These are phyloP conservation scores for Pteruthius melanotis DNA, from an alignment of 2,113 vertebrate genomes.

Conservation along the genomic window DNA sequence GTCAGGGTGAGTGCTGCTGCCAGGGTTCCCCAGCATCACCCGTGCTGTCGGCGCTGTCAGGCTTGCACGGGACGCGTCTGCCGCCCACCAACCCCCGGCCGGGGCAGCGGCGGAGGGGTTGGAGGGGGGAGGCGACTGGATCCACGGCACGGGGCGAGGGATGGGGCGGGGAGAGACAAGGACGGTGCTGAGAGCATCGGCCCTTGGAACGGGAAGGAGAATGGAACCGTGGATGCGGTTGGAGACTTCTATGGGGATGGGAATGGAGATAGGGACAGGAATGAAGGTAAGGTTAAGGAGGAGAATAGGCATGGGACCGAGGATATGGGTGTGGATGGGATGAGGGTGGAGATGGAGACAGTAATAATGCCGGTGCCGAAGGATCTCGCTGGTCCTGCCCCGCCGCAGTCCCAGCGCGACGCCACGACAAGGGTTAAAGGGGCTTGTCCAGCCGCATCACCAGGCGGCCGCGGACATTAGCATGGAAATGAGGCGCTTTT, in stretches of 20 bases:
- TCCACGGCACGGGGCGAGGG: background rate
- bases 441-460: slow-evolving; percentile 17
- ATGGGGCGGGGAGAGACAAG: background rate
- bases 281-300: background rate
- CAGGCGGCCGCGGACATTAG: slow-evolving; percentile 28
- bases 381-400: background rate
- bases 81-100: background rate
- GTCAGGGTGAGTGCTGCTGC: slow-evolving; percentile 4
- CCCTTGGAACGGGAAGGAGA: background rate
- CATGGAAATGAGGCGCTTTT: slow-evolving; percentile 57
- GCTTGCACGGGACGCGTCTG: background rate
- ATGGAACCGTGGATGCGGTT: background rate
- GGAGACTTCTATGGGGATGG: background rate
- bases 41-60: background rate
- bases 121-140: background rate
- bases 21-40: background rate
- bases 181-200: background rate
- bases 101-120: background rate
- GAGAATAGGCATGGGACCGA: background rate
- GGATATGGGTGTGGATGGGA: no score
- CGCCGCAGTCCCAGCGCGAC: background rate
- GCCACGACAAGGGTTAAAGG: slow-evolving; percentile 43
- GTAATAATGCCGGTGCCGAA: background rate
- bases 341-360: background rate
- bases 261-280: background rate